These are phyloP conservation scores for Zoroaster sp. DNA, from an alignment of 53 echinoderm and acorn worm genomes.

Conservation along the genomic window DNA sequence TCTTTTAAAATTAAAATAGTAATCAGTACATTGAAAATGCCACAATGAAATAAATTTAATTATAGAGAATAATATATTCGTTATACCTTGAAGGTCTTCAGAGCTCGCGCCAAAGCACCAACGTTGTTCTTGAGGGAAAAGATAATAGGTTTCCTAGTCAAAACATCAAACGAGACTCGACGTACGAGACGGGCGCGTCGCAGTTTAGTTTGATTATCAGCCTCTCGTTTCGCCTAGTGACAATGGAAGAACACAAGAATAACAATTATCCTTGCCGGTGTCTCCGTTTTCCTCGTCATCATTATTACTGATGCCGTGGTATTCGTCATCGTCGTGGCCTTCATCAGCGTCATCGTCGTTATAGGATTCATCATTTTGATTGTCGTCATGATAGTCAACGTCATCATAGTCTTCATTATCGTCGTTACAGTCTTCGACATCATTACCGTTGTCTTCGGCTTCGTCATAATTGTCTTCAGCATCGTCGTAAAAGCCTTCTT, in stretches of 20 bases:
- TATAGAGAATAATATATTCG: neutral
- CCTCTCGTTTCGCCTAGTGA: slow-evolving; percentile 13
- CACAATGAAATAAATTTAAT: too few species aligned
- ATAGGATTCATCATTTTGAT: too few species aligned
- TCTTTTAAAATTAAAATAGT: too few species aligned
- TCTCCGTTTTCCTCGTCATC: neutral
- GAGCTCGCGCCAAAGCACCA: slow-evolving; percentile 67
- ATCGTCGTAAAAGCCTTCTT: neutral
- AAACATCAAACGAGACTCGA: slow-evolving; percentile 14
- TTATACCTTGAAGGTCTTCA: slow-evolving; percentile 80
- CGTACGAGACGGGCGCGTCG: slow-evolving; percentile 12
- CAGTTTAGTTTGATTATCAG: slow-evolving; percentile 5
- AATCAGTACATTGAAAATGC: too few species aligned
- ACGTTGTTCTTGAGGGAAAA: slow-evolving; percentile 83
- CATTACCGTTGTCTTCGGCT: too few species aligned
- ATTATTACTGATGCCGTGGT: neutral
- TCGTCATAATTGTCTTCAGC: neutral
- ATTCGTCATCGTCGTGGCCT: neutral
- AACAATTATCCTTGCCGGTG: neutral
- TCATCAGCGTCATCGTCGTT: neutral
- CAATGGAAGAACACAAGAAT: neutral
- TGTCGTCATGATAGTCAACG: neutral
- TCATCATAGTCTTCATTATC: neutral
- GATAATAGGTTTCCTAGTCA: slow-evolving; percentile 64
- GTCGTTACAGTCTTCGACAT: too few species aligned